These are phyloP conservation scores for Phoenicopterus ruber DNA, from an alignment of 2,113 vertebrate genomes.

Conservation along the genomic window DNA sequence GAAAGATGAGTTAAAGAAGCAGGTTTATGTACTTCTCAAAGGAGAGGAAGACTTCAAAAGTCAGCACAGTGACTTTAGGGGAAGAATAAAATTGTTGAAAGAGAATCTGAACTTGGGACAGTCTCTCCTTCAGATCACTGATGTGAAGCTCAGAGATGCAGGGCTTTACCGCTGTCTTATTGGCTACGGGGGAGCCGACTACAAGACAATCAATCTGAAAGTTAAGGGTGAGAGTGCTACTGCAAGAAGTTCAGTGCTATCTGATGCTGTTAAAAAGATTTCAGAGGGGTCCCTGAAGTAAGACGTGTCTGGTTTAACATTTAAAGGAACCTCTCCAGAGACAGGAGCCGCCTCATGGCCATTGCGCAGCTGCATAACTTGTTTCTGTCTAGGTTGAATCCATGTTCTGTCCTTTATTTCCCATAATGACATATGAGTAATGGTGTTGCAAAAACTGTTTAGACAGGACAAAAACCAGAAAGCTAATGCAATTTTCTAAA, in stretches of 20 bases:
- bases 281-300: neutral
- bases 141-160: slow-evolving; percentile 78
- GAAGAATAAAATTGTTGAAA: slow-evolving; percentile 71
- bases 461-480: neutral
- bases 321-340: neutral
- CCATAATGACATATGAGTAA: neutral
- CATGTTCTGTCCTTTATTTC: neutral
- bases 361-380: fast-evolving
- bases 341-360: fast-evolving
- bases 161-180: slow-evolving; percentile 84
- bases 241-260: neutral
- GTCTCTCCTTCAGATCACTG: slow-evolving; percentile 78
- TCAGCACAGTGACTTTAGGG: slow-evolving; percentile 66
- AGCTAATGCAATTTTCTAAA: neutral
- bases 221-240: slow-evolving; percentile 77
- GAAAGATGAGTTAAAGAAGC: slow-evolving; percentile 18
- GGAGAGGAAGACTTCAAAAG: slow-evolving; percentile 50
- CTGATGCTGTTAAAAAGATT: neutral
- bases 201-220: slow-evolving; percentile 79
- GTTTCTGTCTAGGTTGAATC: neutral
- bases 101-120: slow-evolving; percentile 75
- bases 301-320: neutral
- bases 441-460: neutral
- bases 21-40: slow-evolving; percentile 70
- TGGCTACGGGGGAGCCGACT: slow-evolving; percentile 77